These are phyloP conservation scores for Eutrigla gurnardus DNA, from an alignment of 2,797 vertebrate genomes.

Conservation along the genomic window DNA sequence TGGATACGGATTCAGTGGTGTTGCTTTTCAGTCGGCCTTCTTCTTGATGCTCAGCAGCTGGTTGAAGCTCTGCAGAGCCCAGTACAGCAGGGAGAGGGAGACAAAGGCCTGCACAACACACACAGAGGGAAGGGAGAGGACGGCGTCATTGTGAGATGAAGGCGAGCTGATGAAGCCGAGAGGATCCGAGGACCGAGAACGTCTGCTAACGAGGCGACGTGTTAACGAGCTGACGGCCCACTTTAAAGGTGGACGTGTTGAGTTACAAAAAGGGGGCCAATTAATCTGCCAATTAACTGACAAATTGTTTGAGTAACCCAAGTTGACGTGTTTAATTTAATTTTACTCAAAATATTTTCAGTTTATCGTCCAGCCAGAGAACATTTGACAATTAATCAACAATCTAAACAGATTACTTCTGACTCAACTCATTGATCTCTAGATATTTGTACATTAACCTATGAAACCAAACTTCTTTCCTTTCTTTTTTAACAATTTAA, in stretches of 20 bases:
- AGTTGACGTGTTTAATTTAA: neutral
- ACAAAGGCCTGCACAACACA: constrained; percentile 87
- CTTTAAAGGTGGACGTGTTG: neutral
- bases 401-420: neutral
- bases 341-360: neutral
- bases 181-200: neutral
- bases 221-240: constrained; percentile 3
- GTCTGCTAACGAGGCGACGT: neutral
- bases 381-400: neutral
- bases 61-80: constrained; percentile 85
- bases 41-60: constrained; percentile 71
- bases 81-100: constrained; percentile 87
- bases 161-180: too few species aligned
- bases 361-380: neutral
- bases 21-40: constrained; percentile 77
- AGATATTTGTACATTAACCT: neutral
- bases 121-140: constrained; percentile 6
- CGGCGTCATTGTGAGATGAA: too few species aligned
- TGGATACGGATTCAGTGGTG: too few species aligned
- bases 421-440: neutral
- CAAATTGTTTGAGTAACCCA: neutral
- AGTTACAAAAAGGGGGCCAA: neutral
- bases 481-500: neutral
- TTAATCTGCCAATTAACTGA: neutral
- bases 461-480: neutral